These are phyloP conservation scores for Adoxophyes honmai DNA, from an alignment of 1,140 invertebrate genomes.

Conservation along the genomic window DNA sequence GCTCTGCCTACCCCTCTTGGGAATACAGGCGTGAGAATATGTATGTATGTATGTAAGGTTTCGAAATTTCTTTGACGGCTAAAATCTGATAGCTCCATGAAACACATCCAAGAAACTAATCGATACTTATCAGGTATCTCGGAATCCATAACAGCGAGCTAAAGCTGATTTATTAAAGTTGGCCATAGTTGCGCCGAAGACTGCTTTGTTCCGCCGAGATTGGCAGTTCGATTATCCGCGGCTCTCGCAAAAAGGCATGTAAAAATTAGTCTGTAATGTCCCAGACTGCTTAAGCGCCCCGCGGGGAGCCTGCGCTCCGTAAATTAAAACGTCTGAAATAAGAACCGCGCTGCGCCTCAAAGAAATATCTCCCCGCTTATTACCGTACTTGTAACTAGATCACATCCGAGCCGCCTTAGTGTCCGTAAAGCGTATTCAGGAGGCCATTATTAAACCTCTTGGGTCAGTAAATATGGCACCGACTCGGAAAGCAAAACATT, in stretches of 20 bases:
- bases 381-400: constrained; percentile 36
- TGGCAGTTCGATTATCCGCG: constrained; percentile 71
- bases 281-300: constrained; percentile 66
- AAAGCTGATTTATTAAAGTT: constrained; percentile 46
- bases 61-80: background rate
- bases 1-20: no score
- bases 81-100: background rate
- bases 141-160: constrained; percentile 8
- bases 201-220: constrained; percentile 62
- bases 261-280: constrained; percentile 70
- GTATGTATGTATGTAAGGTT: no score
- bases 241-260: constrained; percentile 61
- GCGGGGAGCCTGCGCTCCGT: constrained; percentile 46
- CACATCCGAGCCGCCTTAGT: constrained; percentile 24
- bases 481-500: background rate
- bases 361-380: constrained; percentile 54
- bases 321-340: constrained; percentile 66
- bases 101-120: background rate
- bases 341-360: constrained; percentile 40
- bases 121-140: background rate
- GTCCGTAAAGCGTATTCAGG: background rate
- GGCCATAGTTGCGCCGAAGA: constrained; percentile 46
- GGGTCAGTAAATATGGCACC: background rate
- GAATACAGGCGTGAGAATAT: no score
- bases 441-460: background rate